These are phyloP conservation scores for Saccostrea glomerata DNA, from an alignment of 1,140 invertebrate genomes.

Conservation along the genomic window DNA sequence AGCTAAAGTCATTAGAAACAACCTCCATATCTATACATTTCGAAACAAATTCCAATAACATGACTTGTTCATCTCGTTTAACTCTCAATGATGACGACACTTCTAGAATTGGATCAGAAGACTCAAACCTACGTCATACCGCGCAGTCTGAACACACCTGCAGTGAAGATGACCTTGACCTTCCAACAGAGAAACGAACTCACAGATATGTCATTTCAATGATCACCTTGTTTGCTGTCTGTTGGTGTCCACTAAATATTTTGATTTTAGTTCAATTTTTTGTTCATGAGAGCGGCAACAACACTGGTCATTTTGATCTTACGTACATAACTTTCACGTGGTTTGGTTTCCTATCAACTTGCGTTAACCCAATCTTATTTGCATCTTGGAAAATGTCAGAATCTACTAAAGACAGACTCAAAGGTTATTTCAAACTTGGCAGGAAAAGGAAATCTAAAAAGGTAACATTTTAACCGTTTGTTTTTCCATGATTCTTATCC, in stretches of 20 bases:
- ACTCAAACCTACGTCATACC: conserved; percentile 45
- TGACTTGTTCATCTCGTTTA: conserved; percentile 50
- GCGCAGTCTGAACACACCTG: conserved; percentile 66
- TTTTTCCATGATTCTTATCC: no score
- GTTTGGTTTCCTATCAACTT: conserved; percentile 85
- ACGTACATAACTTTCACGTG: conserved; percentile 86
- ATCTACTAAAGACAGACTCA: conserved; percentile 83
- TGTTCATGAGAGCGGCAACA: conserved; percentile 85
- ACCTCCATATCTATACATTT: conserved; percentile 78
- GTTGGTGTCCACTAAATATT: conserved; percentile 85
- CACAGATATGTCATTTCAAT: conserved; percentile 85
- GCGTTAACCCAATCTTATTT: conserved; percentile 84
- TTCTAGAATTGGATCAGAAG: conserved; percentile 41
- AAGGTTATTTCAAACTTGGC: conserved; percentile 84
- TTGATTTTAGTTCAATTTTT: conserved; percentile 84
- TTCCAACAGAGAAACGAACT: conserved; percentile 83
- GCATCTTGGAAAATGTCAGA: conserved; percentile 84
- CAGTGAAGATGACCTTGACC: conserved; percentile 84
- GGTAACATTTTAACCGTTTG: background rate
- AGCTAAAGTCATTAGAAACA: conserved; percentile 82
- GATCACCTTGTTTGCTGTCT: conserved; percentile 84
- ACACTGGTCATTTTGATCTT: conserved; percentile 85
- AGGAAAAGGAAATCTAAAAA: conserved; percentile 52
- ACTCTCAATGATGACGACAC: conserved; percentile 16
- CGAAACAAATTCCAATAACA: conserved; percentile 42